phyloP scores from a whole-genome alignment of 2,113 vertebrate genomes.

The Zingel zingel region DNA sequence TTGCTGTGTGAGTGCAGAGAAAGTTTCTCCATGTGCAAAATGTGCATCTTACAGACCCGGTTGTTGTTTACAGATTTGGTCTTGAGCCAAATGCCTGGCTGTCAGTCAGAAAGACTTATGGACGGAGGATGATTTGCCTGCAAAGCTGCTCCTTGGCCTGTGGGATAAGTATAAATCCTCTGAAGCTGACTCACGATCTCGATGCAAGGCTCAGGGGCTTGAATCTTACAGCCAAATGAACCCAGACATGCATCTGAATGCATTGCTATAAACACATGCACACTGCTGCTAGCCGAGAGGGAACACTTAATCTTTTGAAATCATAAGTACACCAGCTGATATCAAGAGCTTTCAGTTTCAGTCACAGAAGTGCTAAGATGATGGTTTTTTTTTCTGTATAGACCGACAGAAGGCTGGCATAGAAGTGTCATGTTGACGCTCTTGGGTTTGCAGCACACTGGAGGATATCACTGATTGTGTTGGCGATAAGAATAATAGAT shows the following conservation, averaged over 20 bases:
- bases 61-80: constrained; percentile 63
- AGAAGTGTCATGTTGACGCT: constrained; percentile 20
- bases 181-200: constrained; percentile 60
- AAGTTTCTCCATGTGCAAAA: constrained; percentile 33
- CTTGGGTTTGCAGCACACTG: constrained; percentile 5
- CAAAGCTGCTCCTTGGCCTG: constrained; percentile 69
- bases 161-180: constrained; percentile 70
- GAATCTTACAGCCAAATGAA: constrained; percentile 61
- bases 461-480: constrained; percentile 46
- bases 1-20: neutral
- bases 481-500: constrained; percentile 45
- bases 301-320: constrained; percentile 63
- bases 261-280: constrained; percentile 7
- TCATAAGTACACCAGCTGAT: constrained; percentile 41
- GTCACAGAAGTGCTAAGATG: neutral
- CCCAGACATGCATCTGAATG: constrained; percentile 11
- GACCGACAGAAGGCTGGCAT: neutral
- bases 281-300: neutral
- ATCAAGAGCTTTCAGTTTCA: neutral
- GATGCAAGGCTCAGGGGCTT: constrained; percentile 41
- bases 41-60: constrained; percentile 15
- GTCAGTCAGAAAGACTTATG: constrained; percentile 70
- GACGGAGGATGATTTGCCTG: constrained; percentile 72
- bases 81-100: constrained; percentile 45
- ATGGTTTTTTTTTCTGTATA: neutral